Evolutionary conservation across 2,113 vertebrate species (phyloP), one percentile per base, ranked within the genome.

Genomic region (Martes martes): DNA sequence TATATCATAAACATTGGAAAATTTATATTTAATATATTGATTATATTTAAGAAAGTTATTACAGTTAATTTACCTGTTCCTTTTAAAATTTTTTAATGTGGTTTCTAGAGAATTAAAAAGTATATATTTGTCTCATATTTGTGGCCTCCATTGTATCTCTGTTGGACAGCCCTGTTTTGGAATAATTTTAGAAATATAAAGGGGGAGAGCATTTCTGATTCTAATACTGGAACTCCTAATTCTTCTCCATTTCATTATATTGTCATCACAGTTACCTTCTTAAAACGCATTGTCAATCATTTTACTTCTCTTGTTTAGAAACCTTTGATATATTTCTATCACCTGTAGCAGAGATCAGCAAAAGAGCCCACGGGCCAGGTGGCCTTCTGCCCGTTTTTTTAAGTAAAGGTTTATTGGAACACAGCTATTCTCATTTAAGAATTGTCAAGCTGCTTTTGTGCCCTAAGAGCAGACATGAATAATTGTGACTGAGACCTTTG

Each of bases 21-120:
- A 24, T 74, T 42, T 74, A 15, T 45, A 45, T 74, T 74, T 74
- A 42, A 74, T 23, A 73, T 69, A 36, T 42, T 42, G 39, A 52
- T 19, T 61, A 28, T 89, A 63, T 96, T 88, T 89, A 89, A 79
- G 93, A 67, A 26, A 89, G 59, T 89, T 89, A 33, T 74, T 87
- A 50, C 79, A 92, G 33, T 42, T 86, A 47, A 93, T 94, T 86
- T 86, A 59, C 16, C 18, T 90, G 28, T 42, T 96, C 69, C 47
- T 55, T 71, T 74, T 79, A 47, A 16, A 4, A 59, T 73, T 87
- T 89, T 91, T 42, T n/a, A 69, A 88, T 57, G 24, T 50, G 55
- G 21, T 21, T 87, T 80, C 57, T 93, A 45, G 57, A 85, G 80
- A 94, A 65, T 59, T 91, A 59, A n/a, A 59, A 52, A 65, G 80